Conservation (phyloP, 2,888 invertebrate species). For the Cheilosia pagana region DNA sequence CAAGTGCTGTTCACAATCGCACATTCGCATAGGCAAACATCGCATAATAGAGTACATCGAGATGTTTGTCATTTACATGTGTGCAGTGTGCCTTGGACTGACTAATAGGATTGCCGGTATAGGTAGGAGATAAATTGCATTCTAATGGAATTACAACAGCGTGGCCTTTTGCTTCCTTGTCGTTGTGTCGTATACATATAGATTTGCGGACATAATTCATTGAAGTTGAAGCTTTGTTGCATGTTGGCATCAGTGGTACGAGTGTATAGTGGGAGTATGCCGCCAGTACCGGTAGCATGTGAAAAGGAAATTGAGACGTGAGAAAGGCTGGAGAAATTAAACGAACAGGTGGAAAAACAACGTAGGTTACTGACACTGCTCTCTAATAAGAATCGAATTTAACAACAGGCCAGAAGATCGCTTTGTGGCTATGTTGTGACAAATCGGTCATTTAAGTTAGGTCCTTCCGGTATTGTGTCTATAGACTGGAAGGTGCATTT, state of each 20-base stretch:
- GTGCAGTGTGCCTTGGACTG: slow-evolving; percentile 37
- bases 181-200: slow-evolving; percentile 5
- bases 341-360: slow-evolving; percentile 9
- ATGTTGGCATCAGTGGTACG: background rate
- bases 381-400: slow-evolving; percentile 28
- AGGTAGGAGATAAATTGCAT: slow-evolving; percentile 60
- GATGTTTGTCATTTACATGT: slow-evolving; percentile 22
- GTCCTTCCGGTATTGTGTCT: too few species aligned
- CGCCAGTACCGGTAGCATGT: slow-evolving; percentile 40
- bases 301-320: slow-evolving; percentile 63
- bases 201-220: slow-evolving; percentile 54
- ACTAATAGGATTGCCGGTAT: slow-evolving; percentile 65
- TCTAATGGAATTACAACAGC: slow-evolving; percentile 69
- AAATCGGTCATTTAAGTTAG: too few species aligned
- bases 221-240: slow-evolving; percentile 52
- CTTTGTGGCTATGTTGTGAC: too few species aligned
- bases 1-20: background rate
- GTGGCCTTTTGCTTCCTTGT: slow-evolving; percentile 68
- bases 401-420: too few species aligned
- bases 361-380: slow-evolving; percentile 40
- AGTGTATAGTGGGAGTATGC: slow-evolving; percentile 3
- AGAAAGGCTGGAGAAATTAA: slow-evolving; percentile 67
- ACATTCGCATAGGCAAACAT: background rate
- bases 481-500: too few species aligned
- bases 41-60: slow-evolving; percentile 2